A percentile compares a stretch with the other conserved stretches of the same genome.
Evolutionary conservation across 2,113 vertebrate genomes (phyloP).

Genomic region (Calidris pugnax): DNA sequence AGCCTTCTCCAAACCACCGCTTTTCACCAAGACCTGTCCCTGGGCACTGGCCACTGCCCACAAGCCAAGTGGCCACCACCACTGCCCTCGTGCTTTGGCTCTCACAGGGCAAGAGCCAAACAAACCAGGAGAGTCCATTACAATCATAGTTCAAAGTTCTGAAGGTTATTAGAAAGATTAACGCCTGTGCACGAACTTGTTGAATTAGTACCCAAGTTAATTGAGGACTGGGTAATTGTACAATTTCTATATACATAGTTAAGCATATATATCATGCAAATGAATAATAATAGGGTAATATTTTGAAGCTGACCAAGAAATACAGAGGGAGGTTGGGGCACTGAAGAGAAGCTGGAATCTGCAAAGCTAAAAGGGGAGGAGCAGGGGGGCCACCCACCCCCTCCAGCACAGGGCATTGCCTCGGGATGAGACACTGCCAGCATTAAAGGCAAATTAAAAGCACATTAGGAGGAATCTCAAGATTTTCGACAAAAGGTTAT

Average conservation of each 20-base stretch:
- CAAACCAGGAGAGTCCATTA: too few species aligned
- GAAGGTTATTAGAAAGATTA: not conserved
- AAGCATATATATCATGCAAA: not conserved
- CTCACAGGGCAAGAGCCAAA: not conserved
- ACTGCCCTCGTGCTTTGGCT: accelerated
- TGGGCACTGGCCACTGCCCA: not conserved
- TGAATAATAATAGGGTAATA: not conserved
- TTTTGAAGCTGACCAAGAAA: not conserved
- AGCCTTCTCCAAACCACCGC: accelerated
- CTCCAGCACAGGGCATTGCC: not conserved
- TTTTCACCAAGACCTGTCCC: not conserved
- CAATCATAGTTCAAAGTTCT: not conserved
- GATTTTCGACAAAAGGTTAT: not conserved
- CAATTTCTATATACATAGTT: not conserved
- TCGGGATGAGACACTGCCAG: not conserved
- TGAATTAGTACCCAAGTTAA: not conserved
- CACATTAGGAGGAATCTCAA: not conserved
- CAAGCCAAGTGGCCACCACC: accelerated
- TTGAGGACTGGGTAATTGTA: not conserved
- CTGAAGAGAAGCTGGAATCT: not conserved
- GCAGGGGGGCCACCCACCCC: not conserved
- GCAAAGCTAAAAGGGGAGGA: not conserved
- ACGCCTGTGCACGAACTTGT: not conserved
- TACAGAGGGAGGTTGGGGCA: too few species aligned
- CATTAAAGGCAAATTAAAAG: not conserved